Evolutionary conservation across 2,797 vertebrate genomes (phyloP), one percentile per base, ranked within the genome.

Genomic region (Sebastolobus alascanus): DNA sequence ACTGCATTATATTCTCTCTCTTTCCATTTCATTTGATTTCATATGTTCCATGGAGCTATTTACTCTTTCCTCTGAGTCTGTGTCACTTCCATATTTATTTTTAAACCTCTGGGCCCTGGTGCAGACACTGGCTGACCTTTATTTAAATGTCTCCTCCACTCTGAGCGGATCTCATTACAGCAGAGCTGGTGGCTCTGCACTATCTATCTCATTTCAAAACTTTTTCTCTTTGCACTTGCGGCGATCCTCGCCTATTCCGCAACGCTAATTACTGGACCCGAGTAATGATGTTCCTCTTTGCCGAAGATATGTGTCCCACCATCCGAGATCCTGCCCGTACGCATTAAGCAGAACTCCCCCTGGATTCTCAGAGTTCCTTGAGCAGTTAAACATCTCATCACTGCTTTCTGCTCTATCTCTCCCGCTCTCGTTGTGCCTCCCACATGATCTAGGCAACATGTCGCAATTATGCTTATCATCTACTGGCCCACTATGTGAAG

Each of bases 91-190:
- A 94, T 94, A 95, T 95, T 94, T 96, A 94, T 95, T 96, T 96
- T 94, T 91, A 95, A 94, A 94, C 92, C 93, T 94, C 92, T 91
- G 92, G 94, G 95, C 92, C 91, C 83, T 87, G 85, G 87, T 87
- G 91, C 93, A 94, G 91, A 91, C 93, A 94, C 87, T 91, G 84
- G 86, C 87, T 96, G 94, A 95, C 96, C 95, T 96, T 96, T 96
- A 95, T 95, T 96, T 95, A 95, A 96, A 96, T 96, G 95, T 96
- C 95, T 96, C 92, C 90, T 90, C 90, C 91, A 93, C 93, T 93
- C 91, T 91, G 91, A 93, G 93, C 85, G 66, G 90, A 95, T 93
- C 95, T 96, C 95, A 96, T 96, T 96, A 96, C 94, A 94, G 93
- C 91, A 88, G 93, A 91, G 90, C 91, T 93, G 85, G 91, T 93